A percentile compares a stretch with the other conserved stretches of the same genome.
These are phyloP conservation scores for Oncopeltus fasciatus DNA, from an alignment of 1,140 invertebrate genomes.

Conservation along the genomic window DNA sequence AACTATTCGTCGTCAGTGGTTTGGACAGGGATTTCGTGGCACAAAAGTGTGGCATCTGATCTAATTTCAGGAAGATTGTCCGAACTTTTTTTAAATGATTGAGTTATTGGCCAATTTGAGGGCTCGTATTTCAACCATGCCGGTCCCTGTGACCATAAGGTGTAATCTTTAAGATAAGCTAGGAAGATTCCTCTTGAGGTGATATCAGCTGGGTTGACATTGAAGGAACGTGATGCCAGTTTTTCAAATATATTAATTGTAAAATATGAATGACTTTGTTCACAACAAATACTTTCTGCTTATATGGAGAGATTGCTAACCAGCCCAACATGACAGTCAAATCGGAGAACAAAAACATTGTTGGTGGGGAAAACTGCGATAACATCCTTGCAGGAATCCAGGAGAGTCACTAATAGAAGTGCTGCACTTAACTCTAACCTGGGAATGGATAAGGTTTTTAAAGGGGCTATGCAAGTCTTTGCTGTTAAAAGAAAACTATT, in stretches of 20 bases:
- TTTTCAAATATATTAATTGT: not conserved
- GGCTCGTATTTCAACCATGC: not conserved
- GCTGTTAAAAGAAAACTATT: not conserved
- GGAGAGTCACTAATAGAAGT: not conserved
- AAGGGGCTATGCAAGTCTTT: not conserved
- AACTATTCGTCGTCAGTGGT: no score
- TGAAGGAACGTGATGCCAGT: not conserved
- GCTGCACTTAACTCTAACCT: not conserved
- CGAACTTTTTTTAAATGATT: no score
- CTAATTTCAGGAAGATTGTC: no score
- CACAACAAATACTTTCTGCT: not conserved
- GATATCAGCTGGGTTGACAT: not conserved
- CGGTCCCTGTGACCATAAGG: not conserved
- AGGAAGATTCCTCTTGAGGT: no score
- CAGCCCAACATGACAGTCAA: not conserved
- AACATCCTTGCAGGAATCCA: not conserved
- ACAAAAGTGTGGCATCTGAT: no score
- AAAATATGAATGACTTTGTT: not conserved
- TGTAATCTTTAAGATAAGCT: no score
- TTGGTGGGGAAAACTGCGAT: not conserved
- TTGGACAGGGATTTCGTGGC: no score
- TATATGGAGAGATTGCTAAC: not conserved
- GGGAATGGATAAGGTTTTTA: not conserved
- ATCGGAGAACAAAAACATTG: not conserved
- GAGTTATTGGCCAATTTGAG: not conserved